Evolutionary conservation across 2,113 vertebrate species (phyloP).

Genomic region (Bungarus multicinctus): DNA sequence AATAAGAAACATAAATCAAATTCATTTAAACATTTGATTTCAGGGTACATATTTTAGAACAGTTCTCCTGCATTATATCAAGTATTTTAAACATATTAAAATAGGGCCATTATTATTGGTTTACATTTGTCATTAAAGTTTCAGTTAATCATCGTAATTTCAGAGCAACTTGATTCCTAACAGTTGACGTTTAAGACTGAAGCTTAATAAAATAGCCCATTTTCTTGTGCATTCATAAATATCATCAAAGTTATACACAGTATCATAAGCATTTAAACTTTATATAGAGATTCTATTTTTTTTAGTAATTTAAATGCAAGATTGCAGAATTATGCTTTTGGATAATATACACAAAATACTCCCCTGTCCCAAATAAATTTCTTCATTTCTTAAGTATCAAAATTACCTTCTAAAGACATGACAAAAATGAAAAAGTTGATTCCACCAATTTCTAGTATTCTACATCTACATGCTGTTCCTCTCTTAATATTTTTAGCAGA

Average conservation of each 20-base stretch:
- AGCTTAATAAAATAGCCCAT: neutral
- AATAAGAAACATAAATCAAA: constrained; percentile 2
- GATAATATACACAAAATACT: neutral
- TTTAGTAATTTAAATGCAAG: constrained; percentile 15
- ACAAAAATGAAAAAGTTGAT: constrained; percentile 31
- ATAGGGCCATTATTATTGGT: constrained; percentile 33
- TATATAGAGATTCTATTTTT: neutral
- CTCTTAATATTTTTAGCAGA: constrained; percentile 44
- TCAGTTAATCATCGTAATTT: constrained; percentile 13
- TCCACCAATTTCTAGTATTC: constrained; percentile 39
- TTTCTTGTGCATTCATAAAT: neutral
- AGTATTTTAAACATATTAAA: neutral
- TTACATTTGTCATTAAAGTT: constrained; percentile 54
- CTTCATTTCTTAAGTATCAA: neutral
- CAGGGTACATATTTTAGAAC: neutral
- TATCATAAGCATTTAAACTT: constrained; percentile 40
- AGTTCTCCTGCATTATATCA: neutral
- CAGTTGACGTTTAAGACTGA: neutral
- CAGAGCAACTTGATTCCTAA: neutral
- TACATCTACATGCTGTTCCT: constrained; percentile 36
- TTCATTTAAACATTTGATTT: constrained; percentile 22
- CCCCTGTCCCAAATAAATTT: neutral
- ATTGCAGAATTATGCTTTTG: constrained; percentile 16
- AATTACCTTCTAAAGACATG: constrained; percentile 1
- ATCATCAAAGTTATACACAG: neutral